phyloP scores from a whole-genome alignment of 2,113 vertebrate genomes.

The Anoura caudifer region DNA sequence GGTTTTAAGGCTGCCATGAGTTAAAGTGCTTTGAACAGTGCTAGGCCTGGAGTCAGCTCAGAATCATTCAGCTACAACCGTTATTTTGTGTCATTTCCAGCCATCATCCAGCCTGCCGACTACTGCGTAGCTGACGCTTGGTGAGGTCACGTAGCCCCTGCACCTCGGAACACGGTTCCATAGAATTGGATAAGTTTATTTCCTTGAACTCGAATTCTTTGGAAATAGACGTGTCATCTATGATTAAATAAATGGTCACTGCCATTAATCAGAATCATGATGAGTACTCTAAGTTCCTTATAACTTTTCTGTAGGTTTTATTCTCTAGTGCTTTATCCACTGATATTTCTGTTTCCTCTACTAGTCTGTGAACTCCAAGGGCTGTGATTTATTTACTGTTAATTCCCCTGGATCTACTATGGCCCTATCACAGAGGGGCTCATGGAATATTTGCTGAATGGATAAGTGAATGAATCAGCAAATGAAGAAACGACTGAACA shows the following conservation, averaged over 20 bases:
- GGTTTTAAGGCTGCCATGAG: background rate
- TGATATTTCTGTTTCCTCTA: background rate
- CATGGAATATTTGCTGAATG: background rate
- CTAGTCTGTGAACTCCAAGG: background rate
- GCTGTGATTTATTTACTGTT: background rate
- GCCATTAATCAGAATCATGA: background rate
- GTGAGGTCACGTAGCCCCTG: background rate
- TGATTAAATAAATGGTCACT: background rate
- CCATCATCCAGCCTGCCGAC: background rate
- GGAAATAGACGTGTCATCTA: background rate
- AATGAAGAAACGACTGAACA: background rate
- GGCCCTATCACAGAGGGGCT: background rate
- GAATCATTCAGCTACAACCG: background rate
- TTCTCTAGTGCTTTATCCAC: background rate
- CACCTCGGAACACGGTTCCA: background rate
- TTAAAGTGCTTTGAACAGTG: background rate
- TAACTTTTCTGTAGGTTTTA: background rate
- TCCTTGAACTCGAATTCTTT: background rate
- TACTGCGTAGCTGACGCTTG: background rate
- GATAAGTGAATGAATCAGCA: background rate
- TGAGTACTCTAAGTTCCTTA: background rate
- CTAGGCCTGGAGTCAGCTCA: background rate
- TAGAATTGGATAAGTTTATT: background rate
- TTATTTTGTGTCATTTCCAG: background rate
- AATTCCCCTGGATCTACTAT: background rate